phyloP scores from a whole-genome alignment of 2,888 invertebrate genomes.

The Lepidochrysops patricia region DNA sequence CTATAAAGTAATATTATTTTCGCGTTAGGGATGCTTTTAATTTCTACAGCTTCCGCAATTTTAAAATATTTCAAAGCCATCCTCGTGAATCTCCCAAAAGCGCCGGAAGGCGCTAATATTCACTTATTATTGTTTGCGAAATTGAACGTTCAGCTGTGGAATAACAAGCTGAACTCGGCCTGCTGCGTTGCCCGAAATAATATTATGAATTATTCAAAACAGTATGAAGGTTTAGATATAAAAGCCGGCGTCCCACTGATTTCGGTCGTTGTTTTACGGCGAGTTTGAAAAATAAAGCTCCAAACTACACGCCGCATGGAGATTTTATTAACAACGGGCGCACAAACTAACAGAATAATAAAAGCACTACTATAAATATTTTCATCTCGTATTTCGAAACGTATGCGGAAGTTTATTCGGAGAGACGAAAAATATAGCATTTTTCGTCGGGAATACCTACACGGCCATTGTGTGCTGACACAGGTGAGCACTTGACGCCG shows the following conservation, averaged over 20 bases:
- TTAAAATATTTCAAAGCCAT: neutral
- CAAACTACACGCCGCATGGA: neutral
- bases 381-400: neutral
- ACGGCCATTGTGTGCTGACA: conserved; percentile 2
- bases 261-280: neutral
- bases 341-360: neutral
- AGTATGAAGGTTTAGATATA: neutral
- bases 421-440: neutral
- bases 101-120: neutral
- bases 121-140: neutral
- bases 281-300: neutral
- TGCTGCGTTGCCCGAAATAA: neutral
- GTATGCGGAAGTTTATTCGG: neutral
- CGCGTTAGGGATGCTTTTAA: neutral
- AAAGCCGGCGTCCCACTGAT: neutral
- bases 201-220: neutral
- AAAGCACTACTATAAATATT: neutral
- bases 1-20: neutral
- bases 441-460: neutral
- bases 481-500: conserved; percentile 23
- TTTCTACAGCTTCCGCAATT: neutral
- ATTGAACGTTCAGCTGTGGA: neutral
- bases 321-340: neutral
- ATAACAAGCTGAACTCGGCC: neutral
- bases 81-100: neutral